Conservation (phyloP, 2,113 vertebrate genomes). For the Saguinus midas region DNA sequence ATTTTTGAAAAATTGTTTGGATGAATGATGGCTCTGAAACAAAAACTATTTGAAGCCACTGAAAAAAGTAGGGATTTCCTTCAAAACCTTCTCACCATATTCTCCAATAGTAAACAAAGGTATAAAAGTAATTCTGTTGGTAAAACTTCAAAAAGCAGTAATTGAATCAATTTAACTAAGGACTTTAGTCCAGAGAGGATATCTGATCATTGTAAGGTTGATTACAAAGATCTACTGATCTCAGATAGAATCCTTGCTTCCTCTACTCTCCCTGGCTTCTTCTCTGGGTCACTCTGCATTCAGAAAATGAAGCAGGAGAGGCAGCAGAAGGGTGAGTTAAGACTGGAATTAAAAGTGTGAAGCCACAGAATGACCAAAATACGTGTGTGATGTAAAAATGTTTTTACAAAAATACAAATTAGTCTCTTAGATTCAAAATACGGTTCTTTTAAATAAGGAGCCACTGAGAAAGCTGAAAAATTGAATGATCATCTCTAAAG, state of each 20-base stretch:
- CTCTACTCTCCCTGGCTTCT: neutral
- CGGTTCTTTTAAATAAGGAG: neutral
- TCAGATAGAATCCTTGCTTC: neutral
- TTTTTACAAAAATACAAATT: neutral
- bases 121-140: neutral
- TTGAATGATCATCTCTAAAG: neutral
- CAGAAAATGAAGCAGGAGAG: neutral
- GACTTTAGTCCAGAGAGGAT: neutral
- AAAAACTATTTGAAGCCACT: neutral
- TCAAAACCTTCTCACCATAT: neutral
- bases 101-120: neutral
- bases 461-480: neutral
- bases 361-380: neutral
- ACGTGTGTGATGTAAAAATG: neutral
- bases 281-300: neutral
- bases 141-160: slow-evolving; percentile 8
- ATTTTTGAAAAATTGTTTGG: slow-evolving; percentile 15
- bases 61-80: neutral
- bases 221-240: fast-evolving
- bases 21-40: neutral
- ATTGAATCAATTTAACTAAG: neutral
- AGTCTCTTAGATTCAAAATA: neutral
- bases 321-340: neutral
- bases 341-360: neutral
- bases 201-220: neutral